Conservation (phyloP, 2,113 vertebrate genomes). For the Periophthalmus modestus region DNA sequence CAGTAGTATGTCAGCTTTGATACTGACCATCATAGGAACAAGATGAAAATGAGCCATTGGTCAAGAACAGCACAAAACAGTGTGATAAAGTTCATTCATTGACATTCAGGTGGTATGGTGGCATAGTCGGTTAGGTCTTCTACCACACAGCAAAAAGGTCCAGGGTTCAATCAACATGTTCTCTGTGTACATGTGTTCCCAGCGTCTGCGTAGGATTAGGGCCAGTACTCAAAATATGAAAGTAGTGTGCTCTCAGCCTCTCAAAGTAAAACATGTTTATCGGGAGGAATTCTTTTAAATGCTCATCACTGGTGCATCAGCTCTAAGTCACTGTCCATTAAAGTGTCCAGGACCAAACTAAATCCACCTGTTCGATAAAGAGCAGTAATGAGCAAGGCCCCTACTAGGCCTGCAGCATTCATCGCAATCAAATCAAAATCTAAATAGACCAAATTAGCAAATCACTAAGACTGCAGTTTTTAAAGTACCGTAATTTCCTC, state of each 20-base stretch:
- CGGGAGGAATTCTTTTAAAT: not conserved
- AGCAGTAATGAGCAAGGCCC: not conserved
- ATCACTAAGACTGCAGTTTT: too few species aligned
- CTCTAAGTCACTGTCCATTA: not conserved
- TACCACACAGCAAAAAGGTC: not conserved
- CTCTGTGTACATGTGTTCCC: too few species aligned
- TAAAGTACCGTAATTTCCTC: too few species aligned
- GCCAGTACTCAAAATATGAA: not conserved
- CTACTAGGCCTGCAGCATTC: too few species aligned
- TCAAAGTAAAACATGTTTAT: not conserved
- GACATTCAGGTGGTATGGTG: not conserved
- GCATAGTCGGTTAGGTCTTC: not conserved
- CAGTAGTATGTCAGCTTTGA: not conserved
- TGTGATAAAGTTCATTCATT: not conserved
- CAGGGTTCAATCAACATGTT: not conserved
- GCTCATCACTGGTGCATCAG: not conserved
- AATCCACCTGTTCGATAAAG: constrained; percentile 11
- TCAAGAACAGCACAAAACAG: not conserved
- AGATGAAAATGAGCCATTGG: not conserved
- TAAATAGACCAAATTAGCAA: too few species aligned
- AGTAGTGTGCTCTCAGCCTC: not conserved
- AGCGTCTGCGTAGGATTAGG: not conserved
- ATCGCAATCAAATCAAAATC: too few species aligned
- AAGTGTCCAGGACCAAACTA: not conserved
- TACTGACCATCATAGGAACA: not conserved